Base-by-base conservation (phyloP, 2,888 invertebrate species). In the Bembecia ichneumoniformis region DNA sequence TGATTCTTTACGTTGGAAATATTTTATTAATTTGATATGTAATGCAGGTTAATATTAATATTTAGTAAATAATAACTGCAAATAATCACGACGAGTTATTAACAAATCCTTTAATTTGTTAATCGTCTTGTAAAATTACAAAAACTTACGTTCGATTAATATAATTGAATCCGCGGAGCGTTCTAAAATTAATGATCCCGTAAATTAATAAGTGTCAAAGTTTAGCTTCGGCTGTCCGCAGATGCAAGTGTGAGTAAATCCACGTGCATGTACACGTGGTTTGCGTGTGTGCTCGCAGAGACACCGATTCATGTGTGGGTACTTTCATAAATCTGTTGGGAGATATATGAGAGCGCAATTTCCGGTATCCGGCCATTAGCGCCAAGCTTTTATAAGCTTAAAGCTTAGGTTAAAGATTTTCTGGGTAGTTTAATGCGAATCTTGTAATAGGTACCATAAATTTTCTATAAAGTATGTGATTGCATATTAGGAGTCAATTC, bases 341-440 rank as follows among this genome's bases (percentile, higher is more conserved):
- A 93, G 93, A 93, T 93, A 93, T 93, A 93, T 93, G 93, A 92
- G 93, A 91, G 92, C 93, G 93, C 93, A 93, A 93, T 93, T 93
- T 93, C 93, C 93, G 91, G 93, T 93, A 93, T 92, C 92, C 93
- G 93, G 92, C 93, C 93, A 93, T 93, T 93, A 93, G 88, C 88
- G 88, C 87, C 83, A 86, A 87, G 88, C 88, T 88, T 88, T 88
- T 88, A 91, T 90, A 90, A 90, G 90, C 90, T 90, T 86, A 86
- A 84, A 87, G 86, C 87, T 87, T 86, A 86, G 86, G 87, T 86
- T 86, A 87, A 86, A 87, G 86, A 87, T 87, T 87, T 87, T 87
- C 87, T 84, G 87, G 87, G 87, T 86, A 87, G 83, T 87, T 87
- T 84, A 86, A 86, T 87, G 82, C 79, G 87, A 87, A 86, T 86